These are phyloP conservation scores for Andricus grossulariae DNA, from an alignment of 1,140 invertebrate genomes.

Conservation along the genomic window DNA sequence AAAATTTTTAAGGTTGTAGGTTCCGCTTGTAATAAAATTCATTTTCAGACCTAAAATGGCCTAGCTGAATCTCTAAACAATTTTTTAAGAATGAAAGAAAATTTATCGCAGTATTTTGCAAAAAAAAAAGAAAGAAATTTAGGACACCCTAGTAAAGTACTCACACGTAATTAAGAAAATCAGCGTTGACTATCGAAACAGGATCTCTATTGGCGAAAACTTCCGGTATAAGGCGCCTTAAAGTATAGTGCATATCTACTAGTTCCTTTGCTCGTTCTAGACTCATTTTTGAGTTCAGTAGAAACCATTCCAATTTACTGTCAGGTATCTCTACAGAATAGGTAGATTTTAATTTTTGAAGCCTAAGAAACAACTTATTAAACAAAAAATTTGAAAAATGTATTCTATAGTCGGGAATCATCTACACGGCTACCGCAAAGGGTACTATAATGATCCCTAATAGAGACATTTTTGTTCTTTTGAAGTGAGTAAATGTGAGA, in stretches of 20 bases:
- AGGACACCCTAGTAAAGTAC: slow-evolving; percentile 45
- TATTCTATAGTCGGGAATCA: too few species aligned
- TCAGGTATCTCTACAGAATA: slow-evolving; percentile 51
- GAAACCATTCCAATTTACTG: slow-evolving; percentile 70
- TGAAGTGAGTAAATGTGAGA: too few species aligned
- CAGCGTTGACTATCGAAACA: slow-evolving; percentile 60
- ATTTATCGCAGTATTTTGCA: too few species aligned
- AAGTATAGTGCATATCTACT: slow-evolving; percentile 74
- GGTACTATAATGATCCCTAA: too few species aligned
- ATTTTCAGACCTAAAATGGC: too few species aligned
- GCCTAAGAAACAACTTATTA: not conserved
- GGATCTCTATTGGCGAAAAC: slow-evolving; percentile 72
- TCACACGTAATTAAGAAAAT: slow-evolving; percentile 58
- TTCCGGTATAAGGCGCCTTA: slow-evolving; percentile 70
- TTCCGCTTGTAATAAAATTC: too few species aligned
- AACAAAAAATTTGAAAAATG: too few species aligned
- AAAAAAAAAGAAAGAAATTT: not conserved
- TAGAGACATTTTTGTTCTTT: too few species aligned
- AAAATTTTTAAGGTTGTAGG: too few species aligned
- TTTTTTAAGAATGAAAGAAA: too few species aligned
- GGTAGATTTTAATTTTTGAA: slow-evolving; percentile 34
- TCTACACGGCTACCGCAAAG: too few species aligned
- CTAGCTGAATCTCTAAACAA: too few species aligned
- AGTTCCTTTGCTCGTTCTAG: slow-evolving; percentile 74
- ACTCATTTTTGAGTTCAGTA: slow-evolving; percentile 72